phyloP scores from a whole-genome alignment of 2,888 invertebrate species.

The Cerastoderma edule region DNA sequence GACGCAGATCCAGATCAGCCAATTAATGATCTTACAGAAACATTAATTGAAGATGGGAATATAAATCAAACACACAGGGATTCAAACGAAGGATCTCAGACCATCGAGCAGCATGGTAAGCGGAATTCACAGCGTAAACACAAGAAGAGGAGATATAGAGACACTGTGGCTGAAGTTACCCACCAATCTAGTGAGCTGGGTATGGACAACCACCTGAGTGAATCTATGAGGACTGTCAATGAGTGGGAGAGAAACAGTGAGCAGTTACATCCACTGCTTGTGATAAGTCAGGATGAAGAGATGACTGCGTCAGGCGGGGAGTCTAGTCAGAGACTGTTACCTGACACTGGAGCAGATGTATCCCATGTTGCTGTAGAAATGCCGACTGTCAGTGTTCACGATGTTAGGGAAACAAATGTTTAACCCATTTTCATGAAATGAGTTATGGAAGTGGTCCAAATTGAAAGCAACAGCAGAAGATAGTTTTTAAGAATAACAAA shows the following conservation, averaged over 20 bases:
- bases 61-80: too few species aligned
- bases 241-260: background rate
- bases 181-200: background rate
- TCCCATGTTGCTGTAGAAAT: slow-evolving; percentile 16
- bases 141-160: slow-evolving; percentile 1
- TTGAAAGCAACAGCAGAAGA: too few species aligned
- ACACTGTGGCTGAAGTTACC: background rate
- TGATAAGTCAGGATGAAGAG: slow-evolving; percentile 3
- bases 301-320: background rate
- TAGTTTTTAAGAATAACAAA: too few species aligned
- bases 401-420: slow-evolving; percentile 18
- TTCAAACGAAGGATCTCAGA: too few species aligned
- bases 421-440: too few species aligned
- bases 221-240: too few species aligned
- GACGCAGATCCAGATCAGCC: background rate
- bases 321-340: slow-evolving; percentile 11
- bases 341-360: slow-evolving; percentile 9
- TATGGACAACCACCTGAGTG: background rate
- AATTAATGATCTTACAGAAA: too few species aligned
- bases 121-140: background rate
- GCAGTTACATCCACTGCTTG: slow-evolving; percentile 9
- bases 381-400: slow-evolving; percentile 16
- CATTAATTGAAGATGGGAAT: too few species aligned
- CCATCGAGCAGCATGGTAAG: too few species aligned
- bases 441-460: too few species aligned